phyloP scores from a whole-genome alignment of 2,888 invertebrate genomes.

The Hyalella azteca region DNA sequence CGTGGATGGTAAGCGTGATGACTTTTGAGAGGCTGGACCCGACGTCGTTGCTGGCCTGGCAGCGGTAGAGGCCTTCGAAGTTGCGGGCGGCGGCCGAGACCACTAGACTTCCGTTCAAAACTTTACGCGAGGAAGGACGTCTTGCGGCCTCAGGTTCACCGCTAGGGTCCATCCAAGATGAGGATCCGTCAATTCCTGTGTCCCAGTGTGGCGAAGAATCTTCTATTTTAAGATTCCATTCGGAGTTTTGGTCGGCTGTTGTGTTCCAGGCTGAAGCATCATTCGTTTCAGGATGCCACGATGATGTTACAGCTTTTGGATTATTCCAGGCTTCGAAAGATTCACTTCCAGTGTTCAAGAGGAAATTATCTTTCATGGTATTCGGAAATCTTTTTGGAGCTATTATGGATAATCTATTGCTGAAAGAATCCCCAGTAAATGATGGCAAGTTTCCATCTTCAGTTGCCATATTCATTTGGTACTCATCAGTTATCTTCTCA shows the following conservation, averaged over 20 bases:
- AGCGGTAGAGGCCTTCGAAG: conserved; percentile 54
- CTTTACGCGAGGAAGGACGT: background rate
- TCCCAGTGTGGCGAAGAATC: no score
- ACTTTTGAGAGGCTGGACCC: conserved; percentile 52
- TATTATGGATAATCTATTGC: no score
- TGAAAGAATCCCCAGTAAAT: background rate
- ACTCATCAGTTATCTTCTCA: background rate
- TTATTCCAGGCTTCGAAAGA: no score
- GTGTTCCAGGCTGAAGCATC: no score
- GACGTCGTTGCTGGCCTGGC: conserved; percentile 52
- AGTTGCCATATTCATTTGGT: background rate
- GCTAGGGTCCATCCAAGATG: background rate
- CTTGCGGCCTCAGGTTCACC: background rate
- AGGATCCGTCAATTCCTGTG: background rate
- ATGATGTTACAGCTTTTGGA: no score
- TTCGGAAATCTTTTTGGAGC: no score
- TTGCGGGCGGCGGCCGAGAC: background rate
- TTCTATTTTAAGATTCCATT: no score
- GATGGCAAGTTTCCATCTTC: background rate
- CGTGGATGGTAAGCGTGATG: conserved; percentile 50
- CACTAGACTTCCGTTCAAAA: background rate
- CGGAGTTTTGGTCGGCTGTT: no score
- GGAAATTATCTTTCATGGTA: no score
- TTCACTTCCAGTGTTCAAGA: no score
- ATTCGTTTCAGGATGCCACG: no score